phyloP scores from a whole-genome alignment of 1,140 invertebrate genomes.

The Drosophila orosa region DNA sequence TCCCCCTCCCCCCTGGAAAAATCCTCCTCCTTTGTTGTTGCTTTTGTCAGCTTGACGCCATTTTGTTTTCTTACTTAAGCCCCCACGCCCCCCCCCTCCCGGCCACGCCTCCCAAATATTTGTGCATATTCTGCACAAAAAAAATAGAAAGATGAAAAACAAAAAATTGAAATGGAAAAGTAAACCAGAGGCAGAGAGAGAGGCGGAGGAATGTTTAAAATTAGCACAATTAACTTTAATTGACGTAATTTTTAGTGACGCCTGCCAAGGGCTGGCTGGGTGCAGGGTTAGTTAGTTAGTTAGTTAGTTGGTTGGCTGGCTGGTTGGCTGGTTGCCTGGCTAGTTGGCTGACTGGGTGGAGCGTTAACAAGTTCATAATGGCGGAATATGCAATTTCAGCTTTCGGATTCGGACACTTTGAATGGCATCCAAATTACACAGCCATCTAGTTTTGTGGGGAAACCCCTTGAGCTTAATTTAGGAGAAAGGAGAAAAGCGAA shows the following conservation, averaged over 20 bases:
- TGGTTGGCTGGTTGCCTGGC: conserved; percentile 11
- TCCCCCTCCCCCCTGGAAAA: background rate
- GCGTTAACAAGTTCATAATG: conserved; percentile 73
- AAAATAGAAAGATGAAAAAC: conserved; percentile 7
- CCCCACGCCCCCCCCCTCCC: conserved; percentile 23
- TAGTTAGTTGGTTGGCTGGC: too few relatives aligned
- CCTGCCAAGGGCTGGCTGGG: conserved; percentile 3
- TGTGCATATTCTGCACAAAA: conserved; percentile 66
- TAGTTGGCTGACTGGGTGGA: conserved; percentile 30
- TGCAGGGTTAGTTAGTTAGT: background rate
- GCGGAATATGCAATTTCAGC: conserved; percentile 70
- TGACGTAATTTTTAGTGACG: conserved; percentile 74
- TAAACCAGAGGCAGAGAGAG: conserved; percentile 12
- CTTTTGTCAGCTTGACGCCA: conserved; percentile 69
- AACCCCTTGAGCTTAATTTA: background rate
- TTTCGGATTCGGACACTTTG: conserved; percentile 59
- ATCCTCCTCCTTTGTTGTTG: conserved; percentile 16
- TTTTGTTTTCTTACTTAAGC: conserved; percentile 70
- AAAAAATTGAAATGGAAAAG: conserved; percentile 29
- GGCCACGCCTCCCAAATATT: conserved; percentile 48
- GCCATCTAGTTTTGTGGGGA: conserved; percentile 12
- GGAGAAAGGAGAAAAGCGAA: background rate
- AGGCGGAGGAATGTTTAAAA: conserved; percentile 50
- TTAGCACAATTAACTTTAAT: conserved; percentile 80
- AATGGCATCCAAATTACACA: conserved; percentile 60